These are phyloP conservation scores for Leptinotarsa lineolata DNA, from an alignment of 1,140 invertebrate genomes.

Conservation along the genomic window DNA sequence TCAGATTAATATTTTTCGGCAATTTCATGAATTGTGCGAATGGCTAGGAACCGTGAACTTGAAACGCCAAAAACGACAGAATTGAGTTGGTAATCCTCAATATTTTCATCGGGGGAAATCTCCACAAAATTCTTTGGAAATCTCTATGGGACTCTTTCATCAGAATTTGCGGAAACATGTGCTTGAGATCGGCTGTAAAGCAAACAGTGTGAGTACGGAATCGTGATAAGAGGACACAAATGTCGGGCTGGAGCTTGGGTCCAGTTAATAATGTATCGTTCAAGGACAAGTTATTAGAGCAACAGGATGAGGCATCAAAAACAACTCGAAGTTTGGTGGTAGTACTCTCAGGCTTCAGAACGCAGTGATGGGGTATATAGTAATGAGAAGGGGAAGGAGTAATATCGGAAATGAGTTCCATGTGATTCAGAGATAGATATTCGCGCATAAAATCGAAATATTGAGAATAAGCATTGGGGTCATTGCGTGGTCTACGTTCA, in stretches of 20 bases:
- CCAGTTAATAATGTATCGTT: conserved; percentile 53
- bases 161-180: conserved; percentile 54
- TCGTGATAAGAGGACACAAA: conserved; percentile 41
- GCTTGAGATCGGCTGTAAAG: conserved; percentile 52
- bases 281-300: conserved; percentile 39
- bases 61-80: conserved; percentile 48
- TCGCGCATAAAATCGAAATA: too few species aligned
- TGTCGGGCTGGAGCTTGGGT: conserved; percentile 53
- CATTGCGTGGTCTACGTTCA: too few species aligned
- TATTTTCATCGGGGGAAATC: conserved; percentile 32
- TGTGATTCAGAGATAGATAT: too few species aligned
- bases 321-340: too few species aligned
- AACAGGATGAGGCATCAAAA: too few species aligned
- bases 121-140: conserved; percentile 53
- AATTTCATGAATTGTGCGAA: conserved; percentile 48
- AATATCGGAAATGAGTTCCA: too few species aligned
- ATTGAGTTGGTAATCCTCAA: conserved; percentile 44
- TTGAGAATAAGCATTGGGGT: too few species aligned
- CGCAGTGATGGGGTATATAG: too few species aligned
- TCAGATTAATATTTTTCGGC: conserved; percentile 44
- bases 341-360: too few species aligned
- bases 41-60: neutral
- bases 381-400: too few species aligned
- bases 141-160: conserved; percentile 44
- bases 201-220: conserved; percentile 49